Evolutionary conservation across 2,888 invertebrate species (phyloP), one percentile per base, ranked within the genome.

Genomic region (Caenorhabditis sinica): DNA sequence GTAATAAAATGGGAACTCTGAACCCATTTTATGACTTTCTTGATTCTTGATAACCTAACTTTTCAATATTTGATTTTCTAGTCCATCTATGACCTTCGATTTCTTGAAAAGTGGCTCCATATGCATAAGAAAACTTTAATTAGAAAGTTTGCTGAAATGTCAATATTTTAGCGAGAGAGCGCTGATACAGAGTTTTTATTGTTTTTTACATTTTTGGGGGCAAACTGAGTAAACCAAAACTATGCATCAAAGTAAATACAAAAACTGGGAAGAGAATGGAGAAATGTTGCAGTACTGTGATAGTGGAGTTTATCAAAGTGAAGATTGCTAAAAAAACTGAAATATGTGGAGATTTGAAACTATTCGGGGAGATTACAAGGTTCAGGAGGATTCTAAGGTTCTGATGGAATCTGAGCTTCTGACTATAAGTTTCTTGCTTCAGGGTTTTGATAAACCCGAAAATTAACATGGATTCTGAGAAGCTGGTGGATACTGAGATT

Each of bases 101-200:
- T 9, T 9, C 4, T 36, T 36, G 33, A 45, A 45, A 45, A 45
- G 11, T 45, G 45, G 49, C 49, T 20, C 49, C 49, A 49, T 40
- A 40, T 2, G 6, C 40, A 40, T 11, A 33, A 33, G 4, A 17
- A 45, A n/a, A n/a, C 49, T 51, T 28, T 25, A 56, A 56, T 56
- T 23, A 25, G 53, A 56, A 28, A 56, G 53, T 25, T 56, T 56
- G 53, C 53, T 56, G 53, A 56, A 56, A 28, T 56, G 53, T 56
- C 56, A 56, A 13, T n/a, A n/a, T 49, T 56, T 53, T 53, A 11
- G 53, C 23, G n/a, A 49, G 20, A 20, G n/a, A 20, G 20, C 20
- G 20, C 56, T 56, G 56, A 56, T 56, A 56, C 23, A 2, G 56
- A 56, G 2, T 56, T 56, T 49, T 56, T 56, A 56, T 25, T 56